These are phyloP conservation scores for Prionailurus bengalensis DNA, from an alignment of 2,113 vertebrate species.

Conservation along the genomic window DNA sequence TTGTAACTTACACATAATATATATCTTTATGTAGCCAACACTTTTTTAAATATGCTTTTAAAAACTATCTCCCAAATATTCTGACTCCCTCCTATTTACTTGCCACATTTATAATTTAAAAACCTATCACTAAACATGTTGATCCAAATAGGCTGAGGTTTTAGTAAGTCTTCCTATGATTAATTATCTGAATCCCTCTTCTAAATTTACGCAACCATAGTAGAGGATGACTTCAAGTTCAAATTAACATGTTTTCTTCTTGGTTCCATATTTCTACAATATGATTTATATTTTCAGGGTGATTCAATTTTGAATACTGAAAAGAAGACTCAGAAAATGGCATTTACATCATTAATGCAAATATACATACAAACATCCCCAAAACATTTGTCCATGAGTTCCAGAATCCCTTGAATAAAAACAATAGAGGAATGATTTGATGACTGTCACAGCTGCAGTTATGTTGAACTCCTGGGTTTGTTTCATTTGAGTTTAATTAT, in stretches of 20 bases:
- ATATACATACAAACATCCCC: background rate
- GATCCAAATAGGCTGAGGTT: background rate
- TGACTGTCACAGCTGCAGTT: conserved; percentile 48
- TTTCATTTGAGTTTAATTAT: conserved; percentile 82
- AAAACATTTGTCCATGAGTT: conserved; percentile 25
- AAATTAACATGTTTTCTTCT: conserved; percentile 31
- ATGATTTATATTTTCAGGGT: conserved; percentile 29
- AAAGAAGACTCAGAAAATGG: conserved; percentile 42
- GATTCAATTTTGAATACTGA: conserved; percentile 5
- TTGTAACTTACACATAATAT: background rate
- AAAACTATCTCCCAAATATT: conserved; percentile 44
- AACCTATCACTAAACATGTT: conserved; percentile 41
- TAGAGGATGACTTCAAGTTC: background rate
- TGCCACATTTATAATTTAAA: conserved; percentile 49
- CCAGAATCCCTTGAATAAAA: conserved; percentile 48
- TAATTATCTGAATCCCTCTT: background rate
- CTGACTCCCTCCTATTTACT: background rate
- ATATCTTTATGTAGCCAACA: conserved; percentile 7
- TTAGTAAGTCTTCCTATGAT: conserved; percentile 15
- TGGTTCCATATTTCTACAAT: background rate
- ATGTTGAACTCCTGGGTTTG: conserved; percentile 79
- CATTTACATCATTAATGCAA: conserved; percentile 38
- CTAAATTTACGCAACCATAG: background rate
- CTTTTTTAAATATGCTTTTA: background rate
- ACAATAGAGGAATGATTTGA: conserved; percentile 46